Evolutionary conservation across 1,140 invertebrate genomes (phyloP), one percentile per base, ranked within the genome.

Genomic region (Schlechtendalia chinensis): DNA sequence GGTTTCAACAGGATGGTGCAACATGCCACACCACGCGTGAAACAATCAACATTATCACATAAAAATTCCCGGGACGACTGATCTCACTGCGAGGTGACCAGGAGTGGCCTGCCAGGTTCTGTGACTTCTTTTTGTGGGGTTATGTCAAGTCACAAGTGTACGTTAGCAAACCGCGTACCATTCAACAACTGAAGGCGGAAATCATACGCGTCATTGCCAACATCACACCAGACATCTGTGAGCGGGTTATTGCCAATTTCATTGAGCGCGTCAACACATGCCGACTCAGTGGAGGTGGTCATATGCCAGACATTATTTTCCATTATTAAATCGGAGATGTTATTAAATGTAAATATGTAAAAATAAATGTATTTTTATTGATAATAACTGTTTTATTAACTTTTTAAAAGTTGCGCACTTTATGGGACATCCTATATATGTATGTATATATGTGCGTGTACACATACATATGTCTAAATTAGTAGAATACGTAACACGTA

Each of bases 211-310:
- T 22, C 56, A 58, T 58, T 58, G 0, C 5, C n/a, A n/a, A 58
- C 56, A n/a, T 58, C 56, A 58, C 56, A 24, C 56, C n/a, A 22
- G 56, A 58, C n/a, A n/a, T n/a, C n/a, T n/a, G n/a, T n/a, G 27
- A 32, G 61, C 61, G 27, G 27, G 61, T 65, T 39, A 65, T 39
- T n/a, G 14, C 16, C 27, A 19, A 65, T 65, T 32, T 32, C 27
- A 32, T 65, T 14, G 61, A 65, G 61, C 27, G 27, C 61, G 24
- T 63, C 24, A 63, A 63, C 22, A 65, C 0, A 32, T 65, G 27
- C 32, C 61, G 61, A 39, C 61, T 65, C 27, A 65, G 14, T 65
- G 61, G 32, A 65, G 61, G 27, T 65, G 61, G n/a, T 65, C 61
- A 65, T 32, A 65, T 65, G 29, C 61, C 61, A 65, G 32, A 39